A percentile compares a stretch with the other conserved stretches of the same genome.
phyloP scores from a whole-genome alignment of 1,140 invertebrate genomes.

The Drosophila bipectinata region DNA sequence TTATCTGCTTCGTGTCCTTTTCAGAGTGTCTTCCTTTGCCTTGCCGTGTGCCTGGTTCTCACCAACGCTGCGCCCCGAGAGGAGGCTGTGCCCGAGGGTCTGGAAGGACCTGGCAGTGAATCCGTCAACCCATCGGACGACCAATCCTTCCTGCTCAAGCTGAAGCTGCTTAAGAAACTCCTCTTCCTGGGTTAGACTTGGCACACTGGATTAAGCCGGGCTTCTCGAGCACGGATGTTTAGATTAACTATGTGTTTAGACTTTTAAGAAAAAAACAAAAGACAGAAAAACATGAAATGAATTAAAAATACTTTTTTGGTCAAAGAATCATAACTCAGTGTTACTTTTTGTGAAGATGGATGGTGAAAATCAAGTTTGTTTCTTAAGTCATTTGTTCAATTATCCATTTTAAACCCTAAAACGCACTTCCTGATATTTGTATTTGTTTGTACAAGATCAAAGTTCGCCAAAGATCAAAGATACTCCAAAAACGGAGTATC shows the following conservation, averaged over 20 bases:
- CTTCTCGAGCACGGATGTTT: slow-evolving; percentile 23
- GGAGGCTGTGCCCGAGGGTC: slow-evolving; percentile 74
- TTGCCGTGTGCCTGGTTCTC: slow-evolving; percentile 60
- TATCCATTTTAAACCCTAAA: too few relatives aligned
- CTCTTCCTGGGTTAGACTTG: slow-evolving; percentile 69
- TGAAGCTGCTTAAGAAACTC: slow-evolving; percentile 76
- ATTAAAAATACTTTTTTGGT: slow-evolving; percentile 25
- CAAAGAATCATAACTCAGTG: not conserved
- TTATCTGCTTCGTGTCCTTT: slow-evolving; percentile 22
- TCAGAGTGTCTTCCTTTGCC: slow-evolving; percentile 70
- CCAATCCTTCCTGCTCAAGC: slow-evolving; percentile 70
- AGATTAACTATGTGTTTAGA: slow-evolving; percentile 50
- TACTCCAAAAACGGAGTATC: too few relatives aligned
- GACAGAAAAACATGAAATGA: slow-evolving; percentile 5
- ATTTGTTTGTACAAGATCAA: too few relatives aligned
- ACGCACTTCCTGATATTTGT: too few relatives aligned
- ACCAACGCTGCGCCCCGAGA: slow-evolving; percentile 73
- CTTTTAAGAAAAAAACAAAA: slow-evolving; percentile 22
- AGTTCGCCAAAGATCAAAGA: too few relatives aligned
- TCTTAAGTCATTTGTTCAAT: slow-evolving; percentile 24
- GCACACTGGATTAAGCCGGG: not conserved
- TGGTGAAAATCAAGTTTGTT: slow-evolving; percentile 14
- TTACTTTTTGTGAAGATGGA: not conserved
- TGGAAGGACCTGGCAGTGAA: slow-evolving; percentile 71
- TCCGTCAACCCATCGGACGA: slow-evolving; percentile 66